Evolutionary conservation across 2,888 invertebrate species (phyloP), one percentile per base, ranked within the genome.

Genomic region (Ditylenchus weischeri): DNA sequence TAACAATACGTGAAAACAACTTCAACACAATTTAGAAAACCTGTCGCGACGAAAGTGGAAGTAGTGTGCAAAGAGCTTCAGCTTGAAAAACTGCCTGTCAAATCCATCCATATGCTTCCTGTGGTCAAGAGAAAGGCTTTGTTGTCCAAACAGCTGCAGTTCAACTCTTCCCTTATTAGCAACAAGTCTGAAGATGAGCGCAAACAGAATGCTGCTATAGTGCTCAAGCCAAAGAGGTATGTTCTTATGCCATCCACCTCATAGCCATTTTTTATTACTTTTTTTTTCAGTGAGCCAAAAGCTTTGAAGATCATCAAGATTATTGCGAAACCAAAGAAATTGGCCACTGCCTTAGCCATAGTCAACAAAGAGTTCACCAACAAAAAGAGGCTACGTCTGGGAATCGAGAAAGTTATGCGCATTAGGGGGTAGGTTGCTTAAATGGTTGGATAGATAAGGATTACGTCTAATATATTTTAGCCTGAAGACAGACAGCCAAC

Each of bases 311-410:
- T 47, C 48, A 43, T 62, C 11, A 62, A 62, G 10, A 47, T 3
- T 13, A 36, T 47, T 13, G 50, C 23, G 29, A 62, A 62, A 63
- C 51, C 50, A 11, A 63, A 50, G 23, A 49, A 49, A 51, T 62
- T 62, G n/a, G 65, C 23, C 18, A 65, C 60, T 19, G 65, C 65
- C 1, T 11, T 65, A 29, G 69, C 68, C 18, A 62, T 68, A 19
- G 36, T 69, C 35, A 69, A 69, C 47, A 61, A 69, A 49, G 63
- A 70, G 8, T 70, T 69, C 23, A 29, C 64, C 23, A 69, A 69
- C 54, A 69, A 69, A 36, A 57, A 51, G 38, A 54, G 64, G 11
- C 49, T 69, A 21, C 62, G 69, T 10, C 47, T 69, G 2, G 69
- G 69, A n/a, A 57, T 69, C n/a, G 49, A 64, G 19, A 69, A 69